These are phyloP conservation scores for Philaenus spumarius DNA, from an alignment of 1,140 invertebrate species.

Conservation along the genomic window DNA sequence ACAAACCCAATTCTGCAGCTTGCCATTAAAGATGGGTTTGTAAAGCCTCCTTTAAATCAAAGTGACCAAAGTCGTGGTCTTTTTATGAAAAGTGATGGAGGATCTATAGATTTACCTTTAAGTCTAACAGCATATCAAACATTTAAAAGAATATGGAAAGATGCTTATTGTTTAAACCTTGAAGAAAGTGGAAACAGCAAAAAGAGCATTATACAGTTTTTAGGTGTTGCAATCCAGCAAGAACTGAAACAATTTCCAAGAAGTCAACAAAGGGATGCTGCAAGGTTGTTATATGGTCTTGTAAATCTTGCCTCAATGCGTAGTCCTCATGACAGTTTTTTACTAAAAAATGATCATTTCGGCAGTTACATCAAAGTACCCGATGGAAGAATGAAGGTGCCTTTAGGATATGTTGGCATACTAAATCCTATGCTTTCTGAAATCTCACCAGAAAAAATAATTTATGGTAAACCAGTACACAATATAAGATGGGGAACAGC, in stretches of 20 bases:
- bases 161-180: constrained; percentile 41
- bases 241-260: constrained; percentile 13
- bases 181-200: not conserved
- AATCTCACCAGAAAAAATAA: constrained; percentile 47
- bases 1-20: constrained; percentile 58
- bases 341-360: constrained; percentile 1
- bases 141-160: constrained; percentile 55
- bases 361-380: constrained; percentile 41
- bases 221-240: constrained; percentile 17
- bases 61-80: constrained; percentile 44
- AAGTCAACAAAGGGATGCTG: constrained; percentile 17
- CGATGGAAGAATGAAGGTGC: constrained; percentile 54
- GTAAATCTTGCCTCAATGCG: not conserved
- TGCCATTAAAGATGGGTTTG: constrained; percentile 54
- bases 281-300: constrained; percentile 16
- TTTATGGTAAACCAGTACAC: constrained; percentile 54
- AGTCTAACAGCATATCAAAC: constrained; percentile 54
- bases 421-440: constrained; percentile 52
- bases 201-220: not conserved
- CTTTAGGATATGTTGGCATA: constrained; percentile 55
- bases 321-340: not conserved
- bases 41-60: constrained; percentile 43
- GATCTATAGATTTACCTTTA: constrained; percentile 51
- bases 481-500: constrained; percentile 52
- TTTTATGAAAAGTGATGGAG: constrained; percentile 58